Base-by-base conservation (phyloP, 2,797 vertebrate genomes). In the Poeciliopsis gracilis region DNA sequence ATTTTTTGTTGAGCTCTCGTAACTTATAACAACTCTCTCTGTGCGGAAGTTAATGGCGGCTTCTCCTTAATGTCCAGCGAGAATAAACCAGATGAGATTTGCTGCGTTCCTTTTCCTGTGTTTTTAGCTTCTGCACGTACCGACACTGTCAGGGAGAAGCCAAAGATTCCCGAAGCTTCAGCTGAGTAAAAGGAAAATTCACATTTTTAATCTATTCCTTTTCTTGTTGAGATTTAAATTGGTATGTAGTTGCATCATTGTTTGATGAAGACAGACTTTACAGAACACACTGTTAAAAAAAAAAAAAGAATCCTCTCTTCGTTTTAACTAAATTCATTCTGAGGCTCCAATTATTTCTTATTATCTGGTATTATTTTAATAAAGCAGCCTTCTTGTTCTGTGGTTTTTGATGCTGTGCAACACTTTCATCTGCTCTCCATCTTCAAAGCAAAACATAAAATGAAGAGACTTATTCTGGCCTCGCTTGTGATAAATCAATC, bases 401-500 rank as follows among this genome's bases (percentile, higher is more conserved):
- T 51, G 66, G 49, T 76, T 88, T 81, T 83, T 77, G 59, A 86
- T 82, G 79, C 72, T 74, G 15, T 73, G 49, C 78, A 33, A 63
- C 85, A 78, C 89, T 93, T 93, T 92, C 83, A 91, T 90, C 89
- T 83, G 72, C 81, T 82, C 75, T 51, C 75, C 77, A 71, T 88
- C 87, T 92, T 91, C 89, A 91, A 88, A 93, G 89, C 67, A 63
- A 61, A 78, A 79, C 71, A 70, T 72, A 46, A 87, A 85, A 90
- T 87, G 75, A 90, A 83, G 81, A 80, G 79, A 75, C 82, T 89
- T 90, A 82, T 89, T 83, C 77, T 18, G 73, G 66, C 79, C 77
- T 86, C 53, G 61, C 55, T 80, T 70, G 79, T 86, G 82, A 90
- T 88, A 85, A 90, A 92, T 93, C 87, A 88, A 89, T 91, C 88